phyloP scores from a whole-genome alignment of 1,140 invertebrate species.

The Saccostrea cuccullata region DNA sequence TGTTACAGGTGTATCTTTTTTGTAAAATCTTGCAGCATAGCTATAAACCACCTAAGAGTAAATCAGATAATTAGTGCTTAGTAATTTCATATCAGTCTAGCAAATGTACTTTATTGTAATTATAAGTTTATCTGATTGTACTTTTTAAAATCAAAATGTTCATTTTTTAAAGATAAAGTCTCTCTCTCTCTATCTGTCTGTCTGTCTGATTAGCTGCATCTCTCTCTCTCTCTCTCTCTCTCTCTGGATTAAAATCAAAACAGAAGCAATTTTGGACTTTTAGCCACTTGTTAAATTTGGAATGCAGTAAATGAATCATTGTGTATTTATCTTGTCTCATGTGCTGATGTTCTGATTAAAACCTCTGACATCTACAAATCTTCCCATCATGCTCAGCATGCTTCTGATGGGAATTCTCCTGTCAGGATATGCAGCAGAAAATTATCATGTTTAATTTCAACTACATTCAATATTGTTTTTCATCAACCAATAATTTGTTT shows the following conservation, averaged over 20 bases:
- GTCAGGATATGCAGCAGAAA: neutral
- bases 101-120: neutral
- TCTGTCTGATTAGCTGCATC: too few relatives aligned
- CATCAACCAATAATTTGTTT: constrained; percentile 5
- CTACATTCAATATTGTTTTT: constrained; percentile 22
- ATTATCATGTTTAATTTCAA: neutral
- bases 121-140: neutral
- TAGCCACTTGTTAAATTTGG: constrained; percentile 13
- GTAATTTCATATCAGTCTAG: neutral
- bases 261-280: neutral
- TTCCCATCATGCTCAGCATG: neutral
- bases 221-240: constrained; percentile 30
- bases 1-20: neutral
- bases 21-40: neutral
- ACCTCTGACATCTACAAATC: neutral
- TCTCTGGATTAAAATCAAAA: neutral
- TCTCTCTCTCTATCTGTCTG: constrained; percentile 25
- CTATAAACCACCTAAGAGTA: neutral
- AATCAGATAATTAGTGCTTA: neutral
- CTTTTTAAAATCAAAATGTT: neutral
- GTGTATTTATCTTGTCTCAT: constrained; percentile 26
- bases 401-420: neutral
- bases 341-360: neutral
- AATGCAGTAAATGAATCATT: constrained; percentile 16
- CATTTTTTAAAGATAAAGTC: neutral